phyloP scores from a whole-genome alignment of 2,797 vertebrate species.

The Neoniphon sammara region DNA sequence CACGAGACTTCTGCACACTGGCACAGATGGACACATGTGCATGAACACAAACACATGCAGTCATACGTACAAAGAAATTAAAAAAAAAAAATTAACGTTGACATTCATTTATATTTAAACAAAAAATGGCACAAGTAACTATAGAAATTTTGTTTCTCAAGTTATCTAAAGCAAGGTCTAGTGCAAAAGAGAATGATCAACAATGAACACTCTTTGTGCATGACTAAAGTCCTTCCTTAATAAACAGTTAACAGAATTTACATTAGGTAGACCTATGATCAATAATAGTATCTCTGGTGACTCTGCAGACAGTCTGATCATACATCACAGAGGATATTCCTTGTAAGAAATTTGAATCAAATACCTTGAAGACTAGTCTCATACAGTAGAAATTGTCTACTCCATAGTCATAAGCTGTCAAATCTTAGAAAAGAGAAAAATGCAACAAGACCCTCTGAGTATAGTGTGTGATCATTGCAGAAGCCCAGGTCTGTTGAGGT shows the following conservation, averaged over 20 bases:
- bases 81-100: constrained; percentile 39
- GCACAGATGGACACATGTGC: constrained; percentile 39
- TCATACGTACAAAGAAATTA: constrained; percentile 28
- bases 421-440: constrained; percentile 79
- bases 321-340: constrained; percentile 74
- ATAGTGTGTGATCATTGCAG: constrained; percentile 79
- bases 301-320: constrained; percentile 78
- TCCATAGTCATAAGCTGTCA: constrained; percentile 83
- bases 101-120: constrained; percentile 61
- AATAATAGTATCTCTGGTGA: constrained; percentile 79
- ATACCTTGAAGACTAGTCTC: constrained; percentile 81
- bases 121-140: constrained; percentile 50
- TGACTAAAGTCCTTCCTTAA: constrained; percentile 72
- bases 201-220: constrained; percentile 70
- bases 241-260: constrained; percentile 81
- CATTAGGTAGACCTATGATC: constrained; percentile 78
- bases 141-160: constrained; percentile 53
- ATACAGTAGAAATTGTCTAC: constrained; percentile 78
- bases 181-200: constrained; percentile 74
- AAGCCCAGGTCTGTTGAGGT: constrained; percentile 79
- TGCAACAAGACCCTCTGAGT: constrained; percentile 81
- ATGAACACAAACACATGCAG: constrained; percentile 5
- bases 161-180: constrained; percentile 64
- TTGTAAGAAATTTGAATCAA: constrained; percentile 76
- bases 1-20: constrained; percentile 58